phyloP scores from a whole-genome alignment of 2,113 vertebrate genomes.

The Coracopsis vasa region DNA sequence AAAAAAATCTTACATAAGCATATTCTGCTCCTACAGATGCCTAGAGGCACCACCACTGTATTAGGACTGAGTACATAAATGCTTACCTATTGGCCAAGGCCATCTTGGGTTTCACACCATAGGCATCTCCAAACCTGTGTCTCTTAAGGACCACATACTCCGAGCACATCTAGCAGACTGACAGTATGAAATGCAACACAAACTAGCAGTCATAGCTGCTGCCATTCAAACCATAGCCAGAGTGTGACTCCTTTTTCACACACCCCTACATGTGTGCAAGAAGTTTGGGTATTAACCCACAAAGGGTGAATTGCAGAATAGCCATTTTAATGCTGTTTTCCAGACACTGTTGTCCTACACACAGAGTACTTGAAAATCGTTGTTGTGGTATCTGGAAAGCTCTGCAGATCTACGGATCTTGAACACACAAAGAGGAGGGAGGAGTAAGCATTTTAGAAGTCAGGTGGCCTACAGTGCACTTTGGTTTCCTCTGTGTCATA shows the following conservation, averaged over 20 bases:
- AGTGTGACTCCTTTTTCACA: neutral
- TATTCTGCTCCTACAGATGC: neutral
- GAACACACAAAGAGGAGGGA: neutral
- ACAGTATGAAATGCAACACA: neutral
- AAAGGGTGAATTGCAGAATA: neutral
- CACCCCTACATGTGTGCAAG: neutral
- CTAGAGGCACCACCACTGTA: neutral
- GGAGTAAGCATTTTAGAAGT: neutral
- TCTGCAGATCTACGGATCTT: neutral
- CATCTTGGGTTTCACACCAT: neutral
- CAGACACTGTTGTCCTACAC: neutral
- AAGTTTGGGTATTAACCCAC: neutral
- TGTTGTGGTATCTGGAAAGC: neutral
- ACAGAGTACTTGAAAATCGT: neutral
- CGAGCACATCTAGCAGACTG: neutral
- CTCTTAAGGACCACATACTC: neutral
- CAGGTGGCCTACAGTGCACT: neutral
- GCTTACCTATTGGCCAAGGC: neutral
- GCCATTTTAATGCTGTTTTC: neutral
- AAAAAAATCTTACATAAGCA: neutral
- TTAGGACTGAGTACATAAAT: neutral
- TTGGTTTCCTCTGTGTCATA: neutral
- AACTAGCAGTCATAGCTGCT: neutral
- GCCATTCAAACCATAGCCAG: neutral
- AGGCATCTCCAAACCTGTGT: neutral